Percentiles rank a stretch among this genome's conserved stretches.
Conservation (phyloP, 2,797 vertebrate species). For the Crocodylus rhombifer region DNA sequence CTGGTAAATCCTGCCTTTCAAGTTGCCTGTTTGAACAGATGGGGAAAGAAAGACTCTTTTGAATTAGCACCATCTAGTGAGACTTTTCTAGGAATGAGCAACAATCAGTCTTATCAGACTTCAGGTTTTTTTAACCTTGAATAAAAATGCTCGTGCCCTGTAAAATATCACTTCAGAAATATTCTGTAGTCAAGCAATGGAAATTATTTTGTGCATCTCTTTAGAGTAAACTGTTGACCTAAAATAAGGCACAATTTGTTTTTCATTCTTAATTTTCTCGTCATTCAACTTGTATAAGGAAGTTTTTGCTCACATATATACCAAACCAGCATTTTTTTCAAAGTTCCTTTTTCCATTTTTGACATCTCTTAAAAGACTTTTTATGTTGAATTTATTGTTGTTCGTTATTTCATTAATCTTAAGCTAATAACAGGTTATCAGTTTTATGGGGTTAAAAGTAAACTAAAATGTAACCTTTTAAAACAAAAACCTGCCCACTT, state of each 20-base stretch:
- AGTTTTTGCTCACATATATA: not conserved
- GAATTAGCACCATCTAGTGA: not conserved
- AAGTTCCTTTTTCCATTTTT: not conserved
- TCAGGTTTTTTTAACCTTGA: not conserved
- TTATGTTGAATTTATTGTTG: constrained; percentile 34
- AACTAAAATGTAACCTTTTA: constrained; percentile 72
- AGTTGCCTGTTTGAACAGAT: not conserved
- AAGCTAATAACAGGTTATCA: constrained; percentile 69
- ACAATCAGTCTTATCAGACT: not conserved
- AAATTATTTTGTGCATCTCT: not conserved
- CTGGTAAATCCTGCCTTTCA: not conserved
- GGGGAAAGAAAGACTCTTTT: not conserved
- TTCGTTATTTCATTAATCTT: constrained; percentile 73
- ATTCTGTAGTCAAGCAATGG: not conserved
- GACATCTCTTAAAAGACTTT: constrained; percentile 22
- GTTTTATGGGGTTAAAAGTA: constrained; percentile 75
- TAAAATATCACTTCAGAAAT: not conserved
- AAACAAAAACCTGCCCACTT: constrained; percentile 74
- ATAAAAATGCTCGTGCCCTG: not conserved
- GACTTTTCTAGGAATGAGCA: not conserved
- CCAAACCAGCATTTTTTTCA: not conserved
- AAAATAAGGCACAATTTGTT: not conserved
- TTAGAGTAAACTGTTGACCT: not conserved
- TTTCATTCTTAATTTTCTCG: not conserved
- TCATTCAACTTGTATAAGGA: not conserved